Percentiles rank a stretch among this genome's conserved stretches.
Evolutionary conservation across 2,888 invertebrate genomes (phyloP).

Genomic region (Tromatobia lineatoria): DNA sequence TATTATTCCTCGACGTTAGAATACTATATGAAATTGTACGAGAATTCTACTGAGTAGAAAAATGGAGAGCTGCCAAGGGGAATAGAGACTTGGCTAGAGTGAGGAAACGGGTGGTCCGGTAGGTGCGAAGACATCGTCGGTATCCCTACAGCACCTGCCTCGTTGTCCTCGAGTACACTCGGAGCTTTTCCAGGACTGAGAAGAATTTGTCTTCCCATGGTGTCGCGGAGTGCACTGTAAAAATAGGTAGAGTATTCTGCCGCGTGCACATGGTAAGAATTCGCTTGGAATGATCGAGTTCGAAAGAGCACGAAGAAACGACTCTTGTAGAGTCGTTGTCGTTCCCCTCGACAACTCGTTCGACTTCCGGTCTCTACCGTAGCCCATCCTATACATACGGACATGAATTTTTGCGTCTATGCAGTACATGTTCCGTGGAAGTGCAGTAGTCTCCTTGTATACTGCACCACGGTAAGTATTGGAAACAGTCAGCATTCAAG

Average conservation of each 20-base stretch:
- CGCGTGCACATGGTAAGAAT: conserved; percentile 17
- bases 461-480: not conserved
- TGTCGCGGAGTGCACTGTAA: not conserved
- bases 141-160: conserved; percentile 48
- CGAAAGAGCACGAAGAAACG: conserved; percentile 13
- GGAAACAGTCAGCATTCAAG: not conserved
- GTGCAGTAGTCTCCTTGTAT: not conserved
- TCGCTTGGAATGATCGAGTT: conserved; percentile 30
- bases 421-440: conserved; percentile 21
- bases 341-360: conserved; percentile 4
- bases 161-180: conserved; percentile 54
- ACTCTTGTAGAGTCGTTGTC: conserved; percentile 20
- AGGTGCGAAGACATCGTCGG: conserved; percentile 56
- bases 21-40: conserved; percentile 10
- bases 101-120: conserved; percentile 27
- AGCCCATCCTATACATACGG: conserved; percentile 27
- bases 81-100: conserved; percentile 61
- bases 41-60: conserved; percentile 41
- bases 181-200: conserved; percentile 22
- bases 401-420: conserved; percentile 62
- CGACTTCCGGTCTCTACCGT: conserved; percentile 45
- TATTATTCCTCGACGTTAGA: conserved; percentile 16
- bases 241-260: conserved; percentile 15
- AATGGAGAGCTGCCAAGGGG: conserved; percentile 63
- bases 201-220: conserved; percentile 24